Evolutionary conservation across 2,888 invertebrate genomes (phyloP), one percentile per base, ranked within the genome.

Genomic region (Cantharis rufa): DNA sequence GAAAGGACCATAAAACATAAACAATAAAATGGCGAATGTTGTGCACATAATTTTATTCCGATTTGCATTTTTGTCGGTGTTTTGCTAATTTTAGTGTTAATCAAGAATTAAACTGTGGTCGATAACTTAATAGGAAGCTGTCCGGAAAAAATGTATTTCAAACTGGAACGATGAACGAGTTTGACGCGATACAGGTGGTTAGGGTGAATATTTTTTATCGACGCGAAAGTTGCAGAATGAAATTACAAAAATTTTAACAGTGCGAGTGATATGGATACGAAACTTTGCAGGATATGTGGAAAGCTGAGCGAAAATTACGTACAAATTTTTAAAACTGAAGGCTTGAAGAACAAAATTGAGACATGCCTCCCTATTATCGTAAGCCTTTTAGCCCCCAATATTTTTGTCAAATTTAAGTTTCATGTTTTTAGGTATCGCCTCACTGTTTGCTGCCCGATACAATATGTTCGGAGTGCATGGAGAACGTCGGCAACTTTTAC

Each of bases 321-420:
- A 76, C 82, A 87, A 80, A 87, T 88, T 76, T 88, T 88, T 81
- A 85, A 85, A 80, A 87, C 85, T 15, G 87, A 87, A 80, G 88
- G 88, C 48, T 82, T 88, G 66, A 86, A 85, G 79, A 83, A 85
- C 79, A 88, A 88, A 81, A 87, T 88, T 74, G 88, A 88, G 84
- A 88, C 88, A 81, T 88, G 88, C 82, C 83, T 88, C 75, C 88
- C 88, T 48, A 86, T 88, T 75, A 82, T 87, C 78, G 88, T 88
- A 84, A 86, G 88, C 7, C 7, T 87, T 77, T 71, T 68, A 7
- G 27, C 10, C 9, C 21, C 9, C 24, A 24, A 24, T 13, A 3
- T 69, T n/a, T 28, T 24, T 28, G 13, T 27, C 10, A 2, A 27
- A 5, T 66, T 71, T 3, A 15, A 18, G 48, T 71, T 68, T 16